Base-by-base conservation (phyloP, 2,797 vertebrate genomes). In the Bovichtus diacanthus region DNA sequence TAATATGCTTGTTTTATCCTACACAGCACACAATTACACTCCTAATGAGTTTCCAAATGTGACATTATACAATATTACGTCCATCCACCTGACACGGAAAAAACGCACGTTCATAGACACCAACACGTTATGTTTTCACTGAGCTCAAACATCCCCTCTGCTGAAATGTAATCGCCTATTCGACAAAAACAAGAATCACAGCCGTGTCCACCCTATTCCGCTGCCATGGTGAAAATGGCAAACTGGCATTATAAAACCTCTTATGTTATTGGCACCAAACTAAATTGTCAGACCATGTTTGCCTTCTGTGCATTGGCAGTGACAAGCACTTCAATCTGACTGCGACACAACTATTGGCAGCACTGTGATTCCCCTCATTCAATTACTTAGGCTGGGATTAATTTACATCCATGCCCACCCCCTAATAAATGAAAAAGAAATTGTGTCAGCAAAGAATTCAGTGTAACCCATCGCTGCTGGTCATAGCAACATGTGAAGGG, bases 311-410 rank as follows among this genome's bases (percentile, higher is more conserved):
- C 41, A 23, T 21, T 66, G 72, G 62, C 76, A 78, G 55, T 51
- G 72, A 86, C 65, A 63, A 51, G 71, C 78, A 79, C 76, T 86
- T 87, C 80, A 85, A 82, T 90, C 75, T 76, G 76, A 74, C 74
- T 56, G 59, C 51, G 36, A 50, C 39, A 25, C 23, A 47, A 63
- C 82, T 78, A 56, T 70, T 70, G 72, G 62, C 76, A 68, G 36
- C 25, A n/a, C 72, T 12, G 47, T 62, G 67, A 80, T 74, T 69
- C 54, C 81, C 63, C 55, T 78, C 73, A 64, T 89, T 88, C 87
- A 92, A 87, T 94, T 90, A 93, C 90, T 92, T 88, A 87, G 75
- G 70, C 75, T 64, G 59, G 67, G 69, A 83, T 86, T 84, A 53
- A 91, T 92, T 89, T 90, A 80, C 80, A 82, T 80, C 38, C 25